phyloP scores from a whole-genome alignment of 2,113 vertebrate species.

The Sakesphorus luctuosus region DNA sequence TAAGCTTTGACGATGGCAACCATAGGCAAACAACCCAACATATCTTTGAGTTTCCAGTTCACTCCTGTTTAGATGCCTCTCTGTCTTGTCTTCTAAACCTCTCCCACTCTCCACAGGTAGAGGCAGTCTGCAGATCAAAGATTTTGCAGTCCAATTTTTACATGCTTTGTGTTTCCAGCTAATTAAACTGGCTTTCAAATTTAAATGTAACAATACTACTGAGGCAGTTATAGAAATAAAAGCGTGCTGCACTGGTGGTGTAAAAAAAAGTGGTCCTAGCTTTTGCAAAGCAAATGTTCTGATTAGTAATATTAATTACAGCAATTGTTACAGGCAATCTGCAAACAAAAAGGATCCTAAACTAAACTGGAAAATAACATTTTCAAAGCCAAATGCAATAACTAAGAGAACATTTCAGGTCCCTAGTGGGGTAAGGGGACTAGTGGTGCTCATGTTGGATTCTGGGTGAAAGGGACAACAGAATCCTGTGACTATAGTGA shows the following conservation, averaged over 20 bases:
- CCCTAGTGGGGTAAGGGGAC: neutral
- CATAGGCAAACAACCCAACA: neutral
- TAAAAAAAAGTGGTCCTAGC: neutral
- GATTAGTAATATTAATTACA: constrained; percentile 1
- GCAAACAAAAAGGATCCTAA: neutral
- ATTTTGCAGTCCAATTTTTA: neutral
- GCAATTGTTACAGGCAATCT: neutral
- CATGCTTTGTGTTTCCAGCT: neutral
- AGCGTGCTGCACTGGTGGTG: neutral
- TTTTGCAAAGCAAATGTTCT: neutral
- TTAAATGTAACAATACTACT: neutral
- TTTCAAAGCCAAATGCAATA: constrained; percentile 26
- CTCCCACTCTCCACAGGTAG: neutral
- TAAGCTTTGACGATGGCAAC: neutral
- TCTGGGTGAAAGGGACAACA: neutral
- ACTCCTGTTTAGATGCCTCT: neutral
- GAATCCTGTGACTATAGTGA: neutral
- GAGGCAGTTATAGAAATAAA: constrained; percentile 1
- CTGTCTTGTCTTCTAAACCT: neutral
- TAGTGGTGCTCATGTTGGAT: neutral
- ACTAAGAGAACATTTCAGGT: neutral
- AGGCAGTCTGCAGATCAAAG: neutral
- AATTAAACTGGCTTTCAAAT: neutral
- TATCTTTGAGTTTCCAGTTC: neutral
- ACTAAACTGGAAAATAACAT: neutral